Base-by-base conservation (phyloP, 2,113 vertebrate genomes). In the Taxidea taxus region DNA sequence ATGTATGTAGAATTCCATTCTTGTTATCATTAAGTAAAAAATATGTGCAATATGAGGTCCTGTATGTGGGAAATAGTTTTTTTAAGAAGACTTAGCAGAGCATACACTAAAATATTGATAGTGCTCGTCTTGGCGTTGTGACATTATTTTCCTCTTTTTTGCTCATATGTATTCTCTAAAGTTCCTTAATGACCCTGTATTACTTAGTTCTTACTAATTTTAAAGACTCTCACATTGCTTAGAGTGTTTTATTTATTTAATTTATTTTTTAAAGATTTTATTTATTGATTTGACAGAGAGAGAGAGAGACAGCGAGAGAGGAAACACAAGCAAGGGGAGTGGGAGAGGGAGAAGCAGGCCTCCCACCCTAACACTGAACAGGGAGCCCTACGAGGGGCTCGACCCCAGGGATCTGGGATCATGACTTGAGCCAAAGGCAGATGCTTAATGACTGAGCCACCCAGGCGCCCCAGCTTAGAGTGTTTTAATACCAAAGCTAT, bases 201-300 rank as follows among this genome's bases (percentile, higher is more conserved):
- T 82, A 58, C n/a, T 82, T 80, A 47, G n/a, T 68, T 93, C 47
- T 93, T 47, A 4, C 16, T 20, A 58, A 94, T 92, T 96, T 94
- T 77, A 85, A 97, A 84, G 39, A 15, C 27, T 87, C 49, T 91
- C 56, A 34, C 77, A 42, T 96, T 95, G 44, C 75, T 87, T 90
- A 18, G 42, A 90, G 16, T 84, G 23, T 92, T 91, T 77, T 54
- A 18, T 20, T 54, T 54, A 54, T 16, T 54, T 54, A 47, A 12
- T 47, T 47, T 54, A 54, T 54, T 20, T 56, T 56, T 56, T 56
- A 21, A 54, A 18, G 54, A 56, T 56, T 21, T 56, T 56, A 56
- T 58, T 58, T 56, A 56, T 56, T 21, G 23, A 58, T 58, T 56
- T 56, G 54, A 56, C 54, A 56, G 18, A 54, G 51, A 56, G 49